phyloP scores from a whole-genome alignment of 2,888 invertebrate species.

The Clitarchus hookeri region DNA sequence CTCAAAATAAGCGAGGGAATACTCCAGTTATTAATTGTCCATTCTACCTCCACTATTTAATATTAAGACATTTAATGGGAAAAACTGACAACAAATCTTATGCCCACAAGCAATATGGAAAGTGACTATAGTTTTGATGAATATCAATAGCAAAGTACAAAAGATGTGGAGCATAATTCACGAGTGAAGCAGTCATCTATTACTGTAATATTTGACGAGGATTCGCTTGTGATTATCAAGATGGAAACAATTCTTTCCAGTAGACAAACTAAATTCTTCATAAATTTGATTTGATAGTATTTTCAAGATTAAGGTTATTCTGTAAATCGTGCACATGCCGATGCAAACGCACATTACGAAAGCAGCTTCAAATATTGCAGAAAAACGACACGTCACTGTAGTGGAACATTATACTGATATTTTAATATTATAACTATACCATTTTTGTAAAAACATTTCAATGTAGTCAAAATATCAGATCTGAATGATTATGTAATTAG shows the following conservation, averaged over 20 bases:
- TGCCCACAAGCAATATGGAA: too few relatives aligned
- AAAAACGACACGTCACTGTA: constrained; percentile 20
- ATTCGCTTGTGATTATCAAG: too few relatives aligned
- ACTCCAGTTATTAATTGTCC: too few relatives aligned
- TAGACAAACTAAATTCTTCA: neutral
- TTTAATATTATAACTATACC: constrained; percentile 16
- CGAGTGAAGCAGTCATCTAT: constrained; percentile 27
- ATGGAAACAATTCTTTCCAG: neutral
- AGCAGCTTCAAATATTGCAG: constrained; percentile 17
- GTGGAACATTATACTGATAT: constrained; percentile 28
- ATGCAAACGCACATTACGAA: constrained; percentile 22
- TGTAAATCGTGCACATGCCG: neutral
- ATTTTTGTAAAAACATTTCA: constrained; percentile 23
- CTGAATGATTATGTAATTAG: neutral
- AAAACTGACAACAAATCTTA: too few relatives aligned
- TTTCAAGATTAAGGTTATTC: neutral
- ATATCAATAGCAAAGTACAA: too few relatives aligned
- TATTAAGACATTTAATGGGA: too few relatives aligned
- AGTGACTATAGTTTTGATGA: too few relatives aligned
- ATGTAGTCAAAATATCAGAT: neutral
- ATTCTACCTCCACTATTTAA: too few relatives aligned
- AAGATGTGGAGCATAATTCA: constrained; percentile 29
- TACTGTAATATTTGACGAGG: neutral
- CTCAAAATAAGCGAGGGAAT: too few relatives aligned
- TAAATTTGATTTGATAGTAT: neutral